Base-by-base conservation (phyloP, 2,797 vertebrate species). In the Somateria mollissima region DNA sequence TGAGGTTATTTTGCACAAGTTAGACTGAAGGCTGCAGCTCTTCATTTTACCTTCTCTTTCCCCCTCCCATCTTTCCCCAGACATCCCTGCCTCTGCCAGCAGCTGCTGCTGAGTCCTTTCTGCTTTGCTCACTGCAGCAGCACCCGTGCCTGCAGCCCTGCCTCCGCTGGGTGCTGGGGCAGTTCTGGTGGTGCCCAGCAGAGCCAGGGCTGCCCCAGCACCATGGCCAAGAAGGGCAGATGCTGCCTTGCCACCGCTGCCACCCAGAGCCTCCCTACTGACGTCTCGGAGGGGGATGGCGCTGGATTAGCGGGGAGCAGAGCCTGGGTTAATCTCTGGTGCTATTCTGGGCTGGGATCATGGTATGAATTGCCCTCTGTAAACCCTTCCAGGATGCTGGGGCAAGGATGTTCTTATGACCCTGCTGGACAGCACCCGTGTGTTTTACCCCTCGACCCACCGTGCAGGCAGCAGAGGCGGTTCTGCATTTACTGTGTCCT, bases 301-400 rank as follows among this genome's bases (percentile, higher is more conserved):
- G 0, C 36, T 3, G 85, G 91, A 60, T 95, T 71, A 90, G 75
- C 86, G 0, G 41, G 32, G 88, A 37, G 60, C 94, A 51, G 71
- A 53, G 53, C 1, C 66, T 1, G 56, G 66, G n/a, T 90, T 88
- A 89, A 91, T 95, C 87, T 65, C 76, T 89, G 73, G 53, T 79
- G 89, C 90, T 75, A 77, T 97, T 97, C 89, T 83, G 87, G 64
- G 86, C 94, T 92, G 43, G 92, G 97, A 76, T 98, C 98, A 98
- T 96, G 78, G 82, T 37, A 98, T 99, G 99, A 99, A 87, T 98
- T 97, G 97, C 96, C 97, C 97, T 89, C 97, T 97, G 79, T 90
- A 98, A 99, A 99, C 84, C 96, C 98, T 96, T 25, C 53, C 72
- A 54, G 98, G 98, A 97, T 73, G 97, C 98, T 98, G 97, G 98